phyloP scores from a whole-genome alignment of 2,113 vertebrate species.

The Erythrolamprus reginae region DNA sequence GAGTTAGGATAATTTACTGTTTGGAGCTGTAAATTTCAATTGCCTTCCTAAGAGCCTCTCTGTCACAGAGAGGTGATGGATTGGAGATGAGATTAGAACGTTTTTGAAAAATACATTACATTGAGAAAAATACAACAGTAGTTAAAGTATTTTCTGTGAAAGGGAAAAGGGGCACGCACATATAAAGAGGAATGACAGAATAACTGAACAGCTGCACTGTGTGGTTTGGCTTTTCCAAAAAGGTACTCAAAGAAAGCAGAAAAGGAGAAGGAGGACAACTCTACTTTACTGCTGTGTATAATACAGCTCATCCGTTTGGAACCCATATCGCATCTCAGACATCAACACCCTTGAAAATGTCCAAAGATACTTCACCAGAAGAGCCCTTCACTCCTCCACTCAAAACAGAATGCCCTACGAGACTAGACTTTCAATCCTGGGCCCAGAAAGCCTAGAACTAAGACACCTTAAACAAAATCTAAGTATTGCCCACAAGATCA shows the following conservation, averaged over 20 bases:
- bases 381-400: no score
- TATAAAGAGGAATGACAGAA: not conserved
- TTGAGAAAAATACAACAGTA: not conserved
- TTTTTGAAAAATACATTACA: not conserved
- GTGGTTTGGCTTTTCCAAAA: not conserved
- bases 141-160: not conserved
- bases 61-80: not conserved
- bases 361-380: no score
- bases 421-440: no score
- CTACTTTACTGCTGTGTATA: not conserved
- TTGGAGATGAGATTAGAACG: not conserved
- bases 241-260: not conserved
- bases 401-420: no score
- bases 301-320: no score
- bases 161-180: not conserved
- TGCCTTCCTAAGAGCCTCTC: not conserved
- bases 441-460: no score
- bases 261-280: not conserved
- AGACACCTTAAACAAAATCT: no score
- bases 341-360: no score
- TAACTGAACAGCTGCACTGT: not conserved
- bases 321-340: no score
- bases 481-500: no score
- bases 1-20: not conserved
- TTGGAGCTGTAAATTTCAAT: not conserved